Conservation (phyloP, 2,797 vertebrate genomes). For the Naso thynnoides region DNA sequence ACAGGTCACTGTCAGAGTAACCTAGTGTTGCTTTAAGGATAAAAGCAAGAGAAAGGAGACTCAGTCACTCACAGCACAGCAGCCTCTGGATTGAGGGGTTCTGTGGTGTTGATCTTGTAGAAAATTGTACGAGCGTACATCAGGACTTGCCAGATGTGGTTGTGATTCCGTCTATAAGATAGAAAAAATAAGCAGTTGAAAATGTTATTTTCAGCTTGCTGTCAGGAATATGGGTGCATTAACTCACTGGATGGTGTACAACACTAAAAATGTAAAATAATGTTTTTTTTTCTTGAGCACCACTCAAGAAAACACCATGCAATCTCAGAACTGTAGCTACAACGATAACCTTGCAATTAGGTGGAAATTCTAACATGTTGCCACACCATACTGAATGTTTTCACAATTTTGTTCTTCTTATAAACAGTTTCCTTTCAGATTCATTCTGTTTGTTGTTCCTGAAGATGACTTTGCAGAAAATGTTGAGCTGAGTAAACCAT, state of each 20-base stretch:
- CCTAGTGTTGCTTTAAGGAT: too few relatives aligned
- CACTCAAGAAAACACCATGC: too few relatives aligned
- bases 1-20: too few relatives aligned
- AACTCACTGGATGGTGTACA: not conserved
- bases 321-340: too few relatives aligned
- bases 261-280: not conserved
- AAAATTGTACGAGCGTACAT: slow-evolving; percentile 97
- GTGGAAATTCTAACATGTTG: not conserved
- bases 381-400: not conserved
- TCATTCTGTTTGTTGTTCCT: not conserved
- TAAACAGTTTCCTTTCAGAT: not conserved
- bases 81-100: slow-evolving; percentile 95
- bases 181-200: not conserved
- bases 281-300: not conserved
- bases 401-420: not conserved
- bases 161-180: slow-evolving; percentile 93
- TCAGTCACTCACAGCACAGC: slow-evolving; percentile 92
- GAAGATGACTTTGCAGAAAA: not conserved
- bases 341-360: not conserved
- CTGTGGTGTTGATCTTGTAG: slow-evolving; percentile 96
- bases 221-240: not conserved
- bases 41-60: not conserved
- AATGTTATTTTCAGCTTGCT: not conserved
- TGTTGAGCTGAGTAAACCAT: slow-evolving; percentile 2
- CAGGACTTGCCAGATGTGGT: slow-evolving; percentile 98